phyloP scores from a whole-genome alignment of 2,113 vertebrate species.

The Cygnus atratus region DNA sequence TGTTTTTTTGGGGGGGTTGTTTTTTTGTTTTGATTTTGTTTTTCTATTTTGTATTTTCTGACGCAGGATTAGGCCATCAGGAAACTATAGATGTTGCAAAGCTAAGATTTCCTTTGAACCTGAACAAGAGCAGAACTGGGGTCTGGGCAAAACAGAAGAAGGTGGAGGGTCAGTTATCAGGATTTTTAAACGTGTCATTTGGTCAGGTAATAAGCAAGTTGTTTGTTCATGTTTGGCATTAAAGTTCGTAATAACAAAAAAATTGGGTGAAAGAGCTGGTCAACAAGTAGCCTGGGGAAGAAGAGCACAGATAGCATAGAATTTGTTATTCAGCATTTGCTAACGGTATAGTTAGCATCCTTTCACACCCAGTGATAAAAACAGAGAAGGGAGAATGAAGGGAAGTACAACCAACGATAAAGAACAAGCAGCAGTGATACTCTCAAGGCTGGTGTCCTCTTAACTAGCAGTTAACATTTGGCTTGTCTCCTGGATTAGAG shows the following conservation, averaged over 20 bases:
- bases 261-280: neutral
- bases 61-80: neutral
- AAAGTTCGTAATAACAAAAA: neutral
- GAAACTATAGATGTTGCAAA: neutral
- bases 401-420: too few species aligned
- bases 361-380: accelerated
- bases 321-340: neutral
- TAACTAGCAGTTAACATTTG: neutral
- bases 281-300: too few species aligned
- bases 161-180: neutral
- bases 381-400: neutral
- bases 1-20: neutral
- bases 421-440: neutral
- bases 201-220: neutral
- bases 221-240: neutral
- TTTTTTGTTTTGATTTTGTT: neutral
- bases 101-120: neutral
- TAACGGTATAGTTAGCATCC: neutral
- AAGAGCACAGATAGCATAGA: neutral
- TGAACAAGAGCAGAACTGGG: neutral
- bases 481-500: neutral
- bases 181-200: neutral
- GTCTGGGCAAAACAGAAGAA: neutral
- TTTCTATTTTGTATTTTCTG: neutral
- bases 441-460: neutral